Percentiles rank a stretch among this genome's conserved stretches.
Conservation (phyloP, 2,797 vertebrate genomes). For the Oreonectes daqikongensis region DNA sequence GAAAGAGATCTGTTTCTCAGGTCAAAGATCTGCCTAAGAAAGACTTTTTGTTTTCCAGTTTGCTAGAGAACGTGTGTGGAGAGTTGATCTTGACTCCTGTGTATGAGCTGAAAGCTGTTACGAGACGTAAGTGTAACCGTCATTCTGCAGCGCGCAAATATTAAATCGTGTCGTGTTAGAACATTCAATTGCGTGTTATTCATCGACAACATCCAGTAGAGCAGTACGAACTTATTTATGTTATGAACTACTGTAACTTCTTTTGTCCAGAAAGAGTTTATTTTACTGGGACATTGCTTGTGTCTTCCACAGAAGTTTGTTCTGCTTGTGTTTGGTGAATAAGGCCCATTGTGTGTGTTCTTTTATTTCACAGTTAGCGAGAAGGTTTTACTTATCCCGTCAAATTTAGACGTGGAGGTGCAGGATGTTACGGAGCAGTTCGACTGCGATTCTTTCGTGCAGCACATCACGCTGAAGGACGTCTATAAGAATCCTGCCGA, state of each 20-base stretch:
- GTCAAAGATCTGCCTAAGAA: slow-evolving; percentile 63
- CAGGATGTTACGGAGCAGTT: slow-evolving; percentile 80
- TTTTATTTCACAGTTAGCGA: slow-evolving; percentile 74
- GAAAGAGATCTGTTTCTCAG: slow-evolving; percentile 73
- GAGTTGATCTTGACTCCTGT: slow-evolving; percentile 76
- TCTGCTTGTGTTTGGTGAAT: too few species aligned
- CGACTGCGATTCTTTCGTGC: slow-evolving; percentile 75
- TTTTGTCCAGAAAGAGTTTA: too few species aligned
- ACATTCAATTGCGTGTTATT: too few species aligned
- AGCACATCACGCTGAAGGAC: slow-evolving; percentile 76
- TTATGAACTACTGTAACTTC: too few species aligned
- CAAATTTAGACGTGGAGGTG: slow-evolving; percentile 85
- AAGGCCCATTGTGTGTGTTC: too few species aligned
- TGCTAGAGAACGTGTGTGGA: slow-evolving; percentile 73
- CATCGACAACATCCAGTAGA: too few species aligned
- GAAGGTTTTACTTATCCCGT: slow-evolving; percentile 77
- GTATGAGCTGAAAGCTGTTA: slow-evolving; percentile 81
- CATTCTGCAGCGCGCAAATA: too few species aligned
- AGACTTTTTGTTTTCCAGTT: slow-evolving; percentile 61
- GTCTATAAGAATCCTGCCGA: slow-evolving; percentile 75
- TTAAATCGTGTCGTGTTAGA: too few species aligned
- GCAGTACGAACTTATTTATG: too few species aligned
- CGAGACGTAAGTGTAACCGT: slow-evolving; percentile 81
- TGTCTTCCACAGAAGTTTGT: too few species aligned
- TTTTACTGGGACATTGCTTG: too few species aligned